Evolutionary conservation across 2,113 vertebrate species (phyloP).

Genomic region (Aptenodytes forsteri): DNA sequence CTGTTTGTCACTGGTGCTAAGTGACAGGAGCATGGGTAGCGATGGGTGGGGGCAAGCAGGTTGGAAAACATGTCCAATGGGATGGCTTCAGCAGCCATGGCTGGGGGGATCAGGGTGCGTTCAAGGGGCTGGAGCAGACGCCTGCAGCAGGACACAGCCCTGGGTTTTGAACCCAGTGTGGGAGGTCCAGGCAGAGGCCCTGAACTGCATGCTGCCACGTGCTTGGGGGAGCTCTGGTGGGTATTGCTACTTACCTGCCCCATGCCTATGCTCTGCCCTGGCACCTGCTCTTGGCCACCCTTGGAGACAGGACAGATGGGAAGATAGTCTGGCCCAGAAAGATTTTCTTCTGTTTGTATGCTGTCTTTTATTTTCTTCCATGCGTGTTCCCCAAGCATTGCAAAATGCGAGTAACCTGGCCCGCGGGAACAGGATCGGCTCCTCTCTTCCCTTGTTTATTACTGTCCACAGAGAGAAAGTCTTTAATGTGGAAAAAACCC

Average conservation of each 20-base stretch:
- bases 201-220: accelerated
- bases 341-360: neutral
- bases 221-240: neutral
- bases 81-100: accelerated
- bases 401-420: constrained; percentile 3
- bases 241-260: neutral
- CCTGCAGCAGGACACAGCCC: neutral
- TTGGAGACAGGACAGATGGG: neutral
- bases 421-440: neutral
- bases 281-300: neutral
- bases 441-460: constrained; percentile 27
- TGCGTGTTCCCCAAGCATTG: neutral
- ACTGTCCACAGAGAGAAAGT: neutral
- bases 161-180: neutral
- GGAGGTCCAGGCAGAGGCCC: neutral
- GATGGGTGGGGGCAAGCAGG: neutral
- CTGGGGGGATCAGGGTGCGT: neutral
- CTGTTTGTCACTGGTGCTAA: neutral
- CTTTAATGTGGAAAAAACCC: constrained; percentile 35
- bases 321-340: neutral
- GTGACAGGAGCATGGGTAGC: neutral
- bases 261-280: neutral
- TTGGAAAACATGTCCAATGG: accelerated
- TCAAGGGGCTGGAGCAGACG: neutral
- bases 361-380: neutral